Evolutionary conservation across 2,797 vertebrate genomes (phyloP).

Genomic region (Centroberyx gerrardi): DNA sequence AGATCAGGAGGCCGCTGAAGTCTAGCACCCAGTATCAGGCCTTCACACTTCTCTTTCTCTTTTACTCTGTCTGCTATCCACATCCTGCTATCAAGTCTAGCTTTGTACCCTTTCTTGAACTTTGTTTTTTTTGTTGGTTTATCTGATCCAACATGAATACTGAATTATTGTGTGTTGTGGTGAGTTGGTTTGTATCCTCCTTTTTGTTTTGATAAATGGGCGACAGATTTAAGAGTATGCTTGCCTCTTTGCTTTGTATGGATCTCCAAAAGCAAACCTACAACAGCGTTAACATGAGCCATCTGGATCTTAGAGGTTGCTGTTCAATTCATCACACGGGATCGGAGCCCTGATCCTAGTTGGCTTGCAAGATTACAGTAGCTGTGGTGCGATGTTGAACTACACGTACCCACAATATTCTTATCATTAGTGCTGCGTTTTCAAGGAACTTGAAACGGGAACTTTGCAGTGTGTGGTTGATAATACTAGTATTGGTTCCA

Average conservation of each 20-base stretch:
- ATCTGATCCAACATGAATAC: constrained; percentile 42
- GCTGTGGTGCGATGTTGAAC: constrained; percentile 40
- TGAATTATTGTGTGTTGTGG: constrained; percentile 29
- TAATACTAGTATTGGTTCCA: constrained; percentile 37
- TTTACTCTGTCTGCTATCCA: neutral
- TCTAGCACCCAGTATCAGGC: neutral
- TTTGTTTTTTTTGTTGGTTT: constrained; percentile 18
- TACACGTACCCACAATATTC: constrained; percentile 44
- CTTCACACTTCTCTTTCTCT: neutral
- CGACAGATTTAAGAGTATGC: neutral
- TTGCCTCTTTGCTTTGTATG: neutral
- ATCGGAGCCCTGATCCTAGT: constrained; percentile 29
- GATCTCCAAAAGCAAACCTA: neutral
- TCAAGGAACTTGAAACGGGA: constrained; percentile 78
- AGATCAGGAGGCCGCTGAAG: neutral
- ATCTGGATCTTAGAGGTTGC: constrained; percentile 23
- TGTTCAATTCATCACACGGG: constrained; percentile 46
- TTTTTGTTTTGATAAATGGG: constrained; percentile 14
- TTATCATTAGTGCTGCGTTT: constrained; percentile 66
- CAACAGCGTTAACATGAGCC: constrained; percentile 24
- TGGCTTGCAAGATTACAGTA: constrained; percentile 48
- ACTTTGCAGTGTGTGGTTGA: constrained; percentile 55
- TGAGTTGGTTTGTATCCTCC: neutral
- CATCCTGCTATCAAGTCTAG: constrained; percentile 18
- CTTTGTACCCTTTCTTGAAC: neutral